Conservation (phyloP, 2,888 invertebrate species). For the Drosophila fungiperda region DNA sequence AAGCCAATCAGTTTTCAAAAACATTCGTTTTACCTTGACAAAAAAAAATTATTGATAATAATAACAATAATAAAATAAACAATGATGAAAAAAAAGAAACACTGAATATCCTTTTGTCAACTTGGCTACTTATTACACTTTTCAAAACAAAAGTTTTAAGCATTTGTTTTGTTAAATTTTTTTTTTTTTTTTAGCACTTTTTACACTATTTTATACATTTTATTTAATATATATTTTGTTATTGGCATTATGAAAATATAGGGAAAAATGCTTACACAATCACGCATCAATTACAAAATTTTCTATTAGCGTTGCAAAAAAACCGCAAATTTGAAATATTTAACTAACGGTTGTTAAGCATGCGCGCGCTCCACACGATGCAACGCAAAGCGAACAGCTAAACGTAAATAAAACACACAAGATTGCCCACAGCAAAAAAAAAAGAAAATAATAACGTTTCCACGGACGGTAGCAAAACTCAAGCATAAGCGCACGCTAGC, state of each 20-base stretch:
- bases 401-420: slow-evolving; percentile 14
- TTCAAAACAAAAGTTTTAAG: background rate
- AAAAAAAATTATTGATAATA: background rate
- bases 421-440: slow-evolving; percentile 12
- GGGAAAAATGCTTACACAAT: slow-evolving; percentile 52
- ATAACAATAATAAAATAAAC: background rate
- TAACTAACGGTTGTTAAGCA: slow-evolving; percentile 53
- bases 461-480: slow-evolving; percentile 37
- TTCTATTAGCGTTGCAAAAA: slow-evolving; percentile 21
- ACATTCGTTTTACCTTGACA: slow-evolving; percentile 48
- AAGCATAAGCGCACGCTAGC: slow-evolving; percentile 68
- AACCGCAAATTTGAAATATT: slow-evolving; percentile 63
- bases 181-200: background rate
- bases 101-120: slow-evolving; percentile 2
- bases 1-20: slow-evolving; percentile 3
- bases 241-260: slow-evolving; percentile 2
- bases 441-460: slow-evolving; percentile 12
- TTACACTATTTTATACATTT: background rate
- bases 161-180: background rate
- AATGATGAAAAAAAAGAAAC: background rate
- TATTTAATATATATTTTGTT: background rate
- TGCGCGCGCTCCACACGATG: slow-evolving; percentile 62
- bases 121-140: background rate
- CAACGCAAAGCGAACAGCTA: slow-evolving; percentile 24
- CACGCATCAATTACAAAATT: slow-evolving; percentile 42